A percentile compares a stretch with the other conserved stretches of the same genome.
phyloP scores from a whole-genome alignment of 2,888 invertebrate genomes.

The Oxyteleia sp. region DNA sequence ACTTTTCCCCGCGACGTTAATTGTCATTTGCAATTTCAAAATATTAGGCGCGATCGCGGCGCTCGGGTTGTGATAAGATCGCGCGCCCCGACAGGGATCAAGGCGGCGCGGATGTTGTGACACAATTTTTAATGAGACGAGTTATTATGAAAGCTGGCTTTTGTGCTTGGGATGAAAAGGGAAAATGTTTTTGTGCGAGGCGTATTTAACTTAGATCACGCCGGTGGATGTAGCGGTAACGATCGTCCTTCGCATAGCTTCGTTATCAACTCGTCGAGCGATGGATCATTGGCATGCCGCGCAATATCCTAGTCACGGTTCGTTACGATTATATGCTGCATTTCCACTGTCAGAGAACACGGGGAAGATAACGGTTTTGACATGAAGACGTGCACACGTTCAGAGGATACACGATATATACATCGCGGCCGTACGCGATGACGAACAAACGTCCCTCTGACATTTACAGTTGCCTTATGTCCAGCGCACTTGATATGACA shows the following conservation, averaged over 20 bases:
- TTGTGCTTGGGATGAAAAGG: conserved; percentile 35
- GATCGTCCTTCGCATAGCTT: conserved; percentile 82
- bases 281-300: conserved; percentile 79
- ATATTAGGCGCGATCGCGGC: conserved; percentile 38
- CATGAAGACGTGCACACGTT: conserved; percentile 62
- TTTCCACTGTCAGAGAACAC: conserved; percentile 67
- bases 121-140: conserved; percentile 47
- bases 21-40: conserved; percentile 57
- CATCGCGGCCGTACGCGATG: conserved; percentile 45
- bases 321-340: conserved; percentile 80
- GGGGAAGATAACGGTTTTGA: conserved; percentile 72
- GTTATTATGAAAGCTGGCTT: conserved; percentile 30
- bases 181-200: conserved; percentile 35
- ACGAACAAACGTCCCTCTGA: conserved; percentile 33
- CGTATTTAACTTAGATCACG: conserved; percentile 51
- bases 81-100: background rate
- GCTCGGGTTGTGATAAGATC: conserved; percentile 17
- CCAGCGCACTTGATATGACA: too few relatives aligned
- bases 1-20: conserved; percentile 47
- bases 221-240: conserved; percentile 67
- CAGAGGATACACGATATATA: conserved; percentile 59
- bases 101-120: conserved; percentile 22
- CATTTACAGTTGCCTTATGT: conserved; percentile 53
- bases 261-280: conserved; percentile 80
- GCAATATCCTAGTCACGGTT: conserved; percentile 76